A percentile compares a stretch with the other conserved stretches of the same genome.
phyloP scores from a whole-genome alignment of 2,888 invertebrate species.

The Oscheius sp. region DNA sequence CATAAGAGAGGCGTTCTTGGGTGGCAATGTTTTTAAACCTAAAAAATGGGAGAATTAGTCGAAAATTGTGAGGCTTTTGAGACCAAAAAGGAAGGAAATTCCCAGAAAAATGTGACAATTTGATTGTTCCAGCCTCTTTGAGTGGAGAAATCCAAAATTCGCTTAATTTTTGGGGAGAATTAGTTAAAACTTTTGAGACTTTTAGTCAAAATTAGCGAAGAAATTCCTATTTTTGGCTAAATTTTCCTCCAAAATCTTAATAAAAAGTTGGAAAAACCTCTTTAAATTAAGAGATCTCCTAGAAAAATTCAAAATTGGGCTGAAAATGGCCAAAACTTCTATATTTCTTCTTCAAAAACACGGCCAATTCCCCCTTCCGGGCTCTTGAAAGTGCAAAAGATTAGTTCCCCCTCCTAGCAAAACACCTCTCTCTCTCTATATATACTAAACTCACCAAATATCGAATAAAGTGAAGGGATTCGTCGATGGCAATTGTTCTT shows the following conservation, averaged over 20 bases:
- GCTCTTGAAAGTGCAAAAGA: neutral
- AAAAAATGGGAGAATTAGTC: neutral
- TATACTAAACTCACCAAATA: slow-evolving; percentile 51
- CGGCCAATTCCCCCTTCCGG: too few species aligned
- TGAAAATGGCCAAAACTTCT: neutral
- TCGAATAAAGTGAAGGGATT: slow-evolving; percentile 66
- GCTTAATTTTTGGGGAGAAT: neutral
- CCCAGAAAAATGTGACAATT: neutral
- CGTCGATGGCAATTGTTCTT: slow-evolving; percentile 49
- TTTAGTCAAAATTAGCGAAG: too few species aligned
- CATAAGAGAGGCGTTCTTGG: slow-evolving; percentile 52
- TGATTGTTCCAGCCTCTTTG: neutral
- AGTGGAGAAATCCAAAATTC: neutral
- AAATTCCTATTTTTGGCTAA: too few species aligned
- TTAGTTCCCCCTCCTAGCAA: neutral
- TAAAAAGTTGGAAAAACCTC: neutral
- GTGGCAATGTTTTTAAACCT: slow-evolving; percentile 56
- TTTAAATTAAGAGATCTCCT: neutral
- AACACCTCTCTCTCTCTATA: neutral
- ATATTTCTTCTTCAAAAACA: too few species aligned
- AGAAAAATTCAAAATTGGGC: neutral
- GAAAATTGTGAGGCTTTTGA: neutral
- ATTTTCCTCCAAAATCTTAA: neutral
- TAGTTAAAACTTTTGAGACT: neutral
- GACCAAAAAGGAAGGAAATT: neutral